These are phyloP conservation scores for Characodon lateralis DNA, from an alignment of 2,797 vertebrate genomes.

Conservation along the genomic window DNA sequence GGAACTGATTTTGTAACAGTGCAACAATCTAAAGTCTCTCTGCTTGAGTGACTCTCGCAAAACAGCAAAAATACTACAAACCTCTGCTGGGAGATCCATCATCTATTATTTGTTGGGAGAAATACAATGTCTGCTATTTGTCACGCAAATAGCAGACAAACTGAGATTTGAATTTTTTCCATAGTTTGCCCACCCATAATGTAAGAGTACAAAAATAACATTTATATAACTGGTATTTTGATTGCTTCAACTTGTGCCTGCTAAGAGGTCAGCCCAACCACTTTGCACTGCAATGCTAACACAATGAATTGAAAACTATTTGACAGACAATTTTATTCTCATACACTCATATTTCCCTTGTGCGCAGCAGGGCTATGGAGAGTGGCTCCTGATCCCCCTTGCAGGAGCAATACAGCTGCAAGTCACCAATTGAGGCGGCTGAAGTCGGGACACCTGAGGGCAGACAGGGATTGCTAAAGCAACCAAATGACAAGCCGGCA, in stretches of 20 bases:
- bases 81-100: not conserved
- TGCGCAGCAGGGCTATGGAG: not conserved
- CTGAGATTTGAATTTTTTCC: not conserved
- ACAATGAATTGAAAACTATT: not conserved
- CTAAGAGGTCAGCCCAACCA: not conserved
- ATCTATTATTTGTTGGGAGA: not conserved
- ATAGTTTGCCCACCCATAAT: not conserved
- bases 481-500: not conserved
- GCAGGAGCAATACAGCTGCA: not conserved
- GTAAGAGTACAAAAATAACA: not conserved
- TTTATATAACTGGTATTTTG: not conserved
- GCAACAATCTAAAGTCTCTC: not conserved
- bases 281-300: not conserved
- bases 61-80: not conserved
- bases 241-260: not conserved
- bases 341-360: not conserved
- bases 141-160: not conserved
- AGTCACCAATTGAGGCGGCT: not conserved
- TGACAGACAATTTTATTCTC: not conserved
- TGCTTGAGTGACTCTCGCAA: not conserved
- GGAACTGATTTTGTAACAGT: not conserved
- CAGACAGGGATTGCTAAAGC: not conserved
- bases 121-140: not conserved
- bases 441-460: not conserved
- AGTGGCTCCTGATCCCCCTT: not conserved